phyloP scores from a whole-genome alignment of 2,797 vertebrate genomes.

The Thamnophis elegans region DNA sequence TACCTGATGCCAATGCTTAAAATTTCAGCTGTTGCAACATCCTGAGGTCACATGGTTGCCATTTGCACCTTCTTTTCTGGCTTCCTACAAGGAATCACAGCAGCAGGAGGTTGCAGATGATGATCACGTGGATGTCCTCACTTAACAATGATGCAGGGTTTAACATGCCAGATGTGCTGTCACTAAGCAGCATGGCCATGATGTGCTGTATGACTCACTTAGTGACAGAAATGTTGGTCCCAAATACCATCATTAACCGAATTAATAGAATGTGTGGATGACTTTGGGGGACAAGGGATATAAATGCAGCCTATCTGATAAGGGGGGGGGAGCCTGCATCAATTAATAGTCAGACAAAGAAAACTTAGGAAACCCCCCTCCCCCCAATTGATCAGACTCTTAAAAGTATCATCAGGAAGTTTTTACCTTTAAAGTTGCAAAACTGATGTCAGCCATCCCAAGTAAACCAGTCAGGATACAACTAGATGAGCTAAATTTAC shows the following conservation, averaged over 20 bases:
- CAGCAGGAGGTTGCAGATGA: background rate
- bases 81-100: background rate
- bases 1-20: background rate
- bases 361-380: background rate
- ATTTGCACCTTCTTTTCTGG: background rate
- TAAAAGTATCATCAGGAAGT: background rate
- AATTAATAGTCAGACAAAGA: background rate
- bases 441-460: background rate
- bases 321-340: background rate
- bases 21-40: background rate
- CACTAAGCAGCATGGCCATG: background rate
- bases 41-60: background rate
- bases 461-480: background rate
- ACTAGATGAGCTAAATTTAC: background rate
- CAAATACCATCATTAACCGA: background rate
- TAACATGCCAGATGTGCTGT: background rate
- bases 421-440: background rate
- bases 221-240: background rate
- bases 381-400: background rate
- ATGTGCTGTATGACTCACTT: background rate
- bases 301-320: background rate
- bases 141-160: background rate
- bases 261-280: background rate
- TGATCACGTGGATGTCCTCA: background rate
- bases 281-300: background rate